Conservation (phyloP, 2,888 invertebrate genomes). For the Hedya salicella region DNA sequence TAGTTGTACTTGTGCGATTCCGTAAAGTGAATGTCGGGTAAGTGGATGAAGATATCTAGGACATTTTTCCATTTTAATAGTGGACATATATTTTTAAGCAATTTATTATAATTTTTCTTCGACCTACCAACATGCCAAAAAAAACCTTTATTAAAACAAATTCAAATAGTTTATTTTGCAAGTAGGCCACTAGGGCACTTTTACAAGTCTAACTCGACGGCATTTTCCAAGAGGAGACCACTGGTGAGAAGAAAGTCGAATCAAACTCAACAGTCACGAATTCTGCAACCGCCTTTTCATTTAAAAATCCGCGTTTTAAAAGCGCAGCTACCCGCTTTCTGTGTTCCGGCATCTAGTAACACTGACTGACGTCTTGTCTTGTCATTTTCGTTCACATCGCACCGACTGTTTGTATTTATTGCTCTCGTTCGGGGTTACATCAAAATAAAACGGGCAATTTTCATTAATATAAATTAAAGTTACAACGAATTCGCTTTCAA, state of each 20-base stretch:
- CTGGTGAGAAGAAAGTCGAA: no score
- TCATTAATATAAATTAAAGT: constrained; percentile 14
- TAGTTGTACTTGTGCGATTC: background rate
- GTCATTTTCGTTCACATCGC: no score
- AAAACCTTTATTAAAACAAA: background rate
- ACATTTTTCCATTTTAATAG: constrained; percentile 4
- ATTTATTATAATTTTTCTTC: constrained; percentile 7
- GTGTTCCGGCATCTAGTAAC: constrained; percentile 4
- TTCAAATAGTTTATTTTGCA: no score
- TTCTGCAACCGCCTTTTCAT: constrained; percentile 8
- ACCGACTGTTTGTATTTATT: no score
- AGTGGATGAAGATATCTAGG: constrained; percentile 3
- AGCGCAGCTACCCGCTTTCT: constrained; percentile 6
- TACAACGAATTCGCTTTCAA: constrained; percentile 28
- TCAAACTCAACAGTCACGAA: no score
- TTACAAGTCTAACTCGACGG: no score
- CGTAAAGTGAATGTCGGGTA: background rate
- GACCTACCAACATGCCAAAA: constrained; percentile 1
- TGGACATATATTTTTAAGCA: background rate
- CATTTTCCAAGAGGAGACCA: no score
- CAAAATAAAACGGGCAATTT: constrained; percentile 2
- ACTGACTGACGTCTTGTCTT: no score
- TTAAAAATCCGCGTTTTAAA: constrained; percentile 10
- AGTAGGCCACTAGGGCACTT: no score
- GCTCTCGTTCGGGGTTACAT: no score